Evolutionary conservation across 2,888 invertebrate species (phyloP), one percentile per base, ranked within the genome.

Genomic region (Meloe dianella): DNA sequence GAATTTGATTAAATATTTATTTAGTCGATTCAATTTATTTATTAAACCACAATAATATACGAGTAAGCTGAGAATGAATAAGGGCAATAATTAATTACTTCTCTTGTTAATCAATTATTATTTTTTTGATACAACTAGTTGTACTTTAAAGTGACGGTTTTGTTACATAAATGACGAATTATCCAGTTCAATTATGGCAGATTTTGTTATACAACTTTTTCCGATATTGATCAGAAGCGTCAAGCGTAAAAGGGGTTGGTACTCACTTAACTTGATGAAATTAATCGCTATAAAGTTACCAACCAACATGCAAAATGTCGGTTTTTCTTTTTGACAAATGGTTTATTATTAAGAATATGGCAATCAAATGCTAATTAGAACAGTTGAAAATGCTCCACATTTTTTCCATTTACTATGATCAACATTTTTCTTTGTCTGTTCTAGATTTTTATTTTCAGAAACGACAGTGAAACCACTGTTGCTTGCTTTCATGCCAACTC

Each of bases 271-370:
- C 47, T 47, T 51, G 66, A 59, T 58, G 35, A 51, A 62, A 63
- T 62, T 66, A 63, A 66, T 59, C 51, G n/a, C 20, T 51, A 41
- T 60, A 57, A 57, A 64, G 57, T 61, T 57, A n/a, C n/a, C n/a
- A n/a, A 51, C 51, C 56, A 56, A 60, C 66, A 66, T 66, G 66
- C 66, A 66, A 66, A 61, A 60, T 51, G 27, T 30, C 60, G 35
- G 32, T 63, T 62, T 56, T 62, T 57, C 54, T 63, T 22, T 38
- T 63, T 59, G 63, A 60, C 57, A 66, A 66, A 63, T 66, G 57
- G 38, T 20, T 57, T 38, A 60, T 51, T 63, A 51, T 59, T 65
- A 20, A 17, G 58, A 61, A 51, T 65, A 60, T 32, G 58, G 14
- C 58, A 32, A 8, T 7, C 8, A 32, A 12, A 32, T 58, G 58